Evolutionary conservation across 2,113 vertebrate species (phyloP).

Genomic region (Conger conger): DNA sequence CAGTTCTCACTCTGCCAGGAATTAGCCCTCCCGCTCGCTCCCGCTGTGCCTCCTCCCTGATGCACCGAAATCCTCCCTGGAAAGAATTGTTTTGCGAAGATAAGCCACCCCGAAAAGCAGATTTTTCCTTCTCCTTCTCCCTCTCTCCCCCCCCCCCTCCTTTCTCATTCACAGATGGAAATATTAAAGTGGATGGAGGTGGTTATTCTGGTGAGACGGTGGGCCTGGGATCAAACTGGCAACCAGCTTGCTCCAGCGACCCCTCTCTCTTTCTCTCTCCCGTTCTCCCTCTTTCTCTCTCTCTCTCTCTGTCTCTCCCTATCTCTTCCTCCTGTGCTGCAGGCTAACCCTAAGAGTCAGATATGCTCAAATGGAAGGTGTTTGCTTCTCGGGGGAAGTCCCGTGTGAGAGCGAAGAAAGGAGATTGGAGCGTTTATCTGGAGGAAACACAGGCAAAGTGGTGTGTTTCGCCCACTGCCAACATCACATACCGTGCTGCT

Average conservation of each 20-base stretch:
- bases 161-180: not conserved
- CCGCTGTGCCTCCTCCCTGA: not conserved
- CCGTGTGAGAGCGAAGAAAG: not conserved
- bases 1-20: constrained; percentile 1
- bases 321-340: not conserved
- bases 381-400: not conserved
- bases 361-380: not conserved
- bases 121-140: not conserved
- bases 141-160: not conserved
- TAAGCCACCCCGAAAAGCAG: not conserved
- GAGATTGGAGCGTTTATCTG: not conserved
- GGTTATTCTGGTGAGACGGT: not conserved
- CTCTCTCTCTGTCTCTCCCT: not conserved
- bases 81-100: not conserved
- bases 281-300: not conserved
- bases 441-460: not conserved
- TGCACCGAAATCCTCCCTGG: not conserved
- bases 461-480: constrained; percentile 3
- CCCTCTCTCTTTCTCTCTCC: not conserved
- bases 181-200: not conserved
- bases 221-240: not conserved
- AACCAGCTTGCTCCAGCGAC: not conserved
- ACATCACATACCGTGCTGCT: not conserved
- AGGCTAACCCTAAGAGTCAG: not conserved
- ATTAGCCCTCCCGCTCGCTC: not conserved